Base-by-base conservation (phyloP, 2,888 invertebrate genomes). In the Adelphocoris suturalis region DNA sequence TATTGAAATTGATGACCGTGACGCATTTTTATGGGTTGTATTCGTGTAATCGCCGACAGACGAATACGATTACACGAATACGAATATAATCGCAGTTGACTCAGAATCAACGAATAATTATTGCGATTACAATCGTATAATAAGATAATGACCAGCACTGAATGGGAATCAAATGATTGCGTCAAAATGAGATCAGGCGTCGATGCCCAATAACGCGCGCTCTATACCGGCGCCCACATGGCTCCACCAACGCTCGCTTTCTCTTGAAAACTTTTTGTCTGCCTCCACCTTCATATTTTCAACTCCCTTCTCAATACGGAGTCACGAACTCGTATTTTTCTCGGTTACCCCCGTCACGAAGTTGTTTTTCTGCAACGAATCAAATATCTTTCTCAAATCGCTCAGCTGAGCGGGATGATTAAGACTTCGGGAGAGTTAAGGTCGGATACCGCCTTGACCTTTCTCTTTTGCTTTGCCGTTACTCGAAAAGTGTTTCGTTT, bases 211-310 rank as follows among this genome's bases (percentile, higher is more conserved):
- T 82, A 82, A 47, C 23, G 46, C 37, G 23, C 0, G 52, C 9
- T 13, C 7, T n/a, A 82, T 52, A 19, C 52, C 52, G 82, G 82
- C 55, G 82, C 82, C 82, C 82, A 82, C 82, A 82, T 52, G 82
- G 23, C 1, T 11, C 55, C 46, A 46, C 80, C 47, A 46, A 46
- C 80, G 37, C 80, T 80, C 80, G 37, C 80, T 80, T 80, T 80
- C 80, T 80, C 46, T 61, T 27, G 46, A 78, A 78, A 23, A 9
- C 28, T 78, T 78, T 78, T 78, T 78, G n/a, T 11, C 5, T 3
- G 13, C 78, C 46, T 78, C 78, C 16, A 0, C 46, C 80, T 48
- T 68, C 23, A 23, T 23, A 68, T 68, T 68, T 68, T 23, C 68
- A 68, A 23, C 23, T 68, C 68, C 68, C 68, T 68, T 68, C 68